Percentiles rank a stretch among this genome's conserved stretches.
phyloP scores from a whole-genome alignment of 2,888 invertebrate species.

The Thyatira batis region DNA sequence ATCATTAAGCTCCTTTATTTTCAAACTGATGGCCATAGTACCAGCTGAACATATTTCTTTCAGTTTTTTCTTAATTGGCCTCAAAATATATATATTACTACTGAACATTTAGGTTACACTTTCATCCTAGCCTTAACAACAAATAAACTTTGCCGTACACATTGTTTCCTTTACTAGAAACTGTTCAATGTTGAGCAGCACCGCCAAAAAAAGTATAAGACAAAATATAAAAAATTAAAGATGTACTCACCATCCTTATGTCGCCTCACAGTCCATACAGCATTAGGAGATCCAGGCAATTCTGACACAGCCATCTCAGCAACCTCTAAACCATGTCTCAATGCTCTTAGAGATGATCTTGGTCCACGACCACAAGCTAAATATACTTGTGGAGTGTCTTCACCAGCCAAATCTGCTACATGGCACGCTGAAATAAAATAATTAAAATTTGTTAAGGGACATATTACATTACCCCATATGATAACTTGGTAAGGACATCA shows the following conservation, averaged over 20 bases:
- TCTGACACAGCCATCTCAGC: conserved; percentile 99
- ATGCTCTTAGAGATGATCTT: conserved; percentile 94
- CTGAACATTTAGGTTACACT: too few species aligned
- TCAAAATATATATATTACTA: too few species aligned
- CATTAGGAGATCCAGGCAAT: conserved; percentile 99
- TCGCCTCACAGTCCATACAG: conserved; percentile 99
- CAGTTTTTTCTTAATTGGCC: too few species aligned
- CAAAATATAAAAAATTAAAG: background rate
- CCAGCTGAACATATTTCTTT: too few species aligned
- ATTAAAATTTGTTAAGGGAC: conserved; percentile 14
- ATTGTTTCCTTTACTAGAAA: background rate
- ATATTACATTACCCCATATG: too few species aligned
- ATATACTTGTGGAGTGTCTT: conserved; percentile 99
- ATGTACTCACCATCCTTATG: conserved; percentile 94
- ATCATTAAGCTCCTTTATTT: conserved; percentile 69
- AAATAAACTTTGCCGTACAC: too few species aligned
- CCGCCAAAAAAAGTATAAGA: background rate
- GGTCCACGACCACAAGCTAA: conserved; percentile 98
- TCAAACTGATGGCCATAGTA: too few species aligned
- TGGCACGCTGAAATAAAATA: conserved; percentile 83
- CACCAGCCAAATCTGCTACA: conserved; percentile 97
- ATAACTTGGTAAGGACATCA: conserved; percentile 14
- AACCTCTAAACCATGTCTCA: conserved; percentile 98
- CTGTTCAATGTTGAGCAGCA: background rate
- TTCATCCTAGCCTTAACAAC: too few species aligned